phyloP scores from a whole-genome alignment of 2,797 vertebrate genomes.

The Phoeniculus purpureus region DNA sequence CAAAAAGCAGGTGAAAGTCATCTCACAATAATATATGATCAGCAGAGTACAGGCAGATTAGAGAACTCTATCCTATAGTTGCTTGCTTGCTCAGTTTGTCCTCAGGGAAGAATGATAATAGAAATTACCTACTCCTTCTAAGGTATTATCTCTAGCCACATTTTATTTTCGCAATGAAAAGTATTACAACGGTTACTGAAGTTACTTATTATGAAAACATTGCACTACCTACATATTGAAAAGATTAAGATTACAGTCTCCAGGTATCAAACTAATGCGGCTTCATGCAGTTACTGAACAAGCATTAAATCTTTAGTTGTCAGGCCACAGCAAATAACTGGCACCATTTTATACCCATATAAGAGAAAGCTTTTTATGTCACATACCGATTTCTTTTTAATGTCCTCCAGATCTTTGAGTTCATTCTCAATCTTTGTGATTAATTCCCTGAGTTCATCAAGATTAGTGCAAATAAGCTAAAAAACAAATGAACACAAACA shows the following conservation, averaged over 20 bases:
- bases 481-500: constrained; percentile 77
- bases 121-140: background rate
- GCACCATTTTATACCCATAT: constrained; percentile 63
- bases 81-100: background rate
- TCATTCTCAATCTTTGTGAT: constrained; percentile 96
- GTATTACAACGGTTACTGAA: background rate
- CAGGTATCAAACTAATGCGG: constrained; percentile 13
- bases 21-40: background rate
- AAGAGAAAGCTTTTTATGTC: constrained; percentile 74
- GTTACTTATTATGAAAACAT: constrained; percentile 9
- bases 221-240: constrained; percentile 6
- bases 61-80: background rate
- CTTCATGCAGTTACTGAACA: constrained; percentile 56
- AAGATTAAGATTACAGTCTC: constrained; percentile 42
- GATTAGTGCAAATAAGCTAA: constrained; percentile 96
- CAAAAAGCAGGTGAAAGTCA: background rate
- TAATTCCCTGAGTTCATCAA: constrained; percentile 93
- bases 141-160: background rate
- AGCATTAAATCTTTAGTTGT: constrained; percentile 6
- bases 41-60: background rate
- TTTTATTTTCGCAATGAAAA: constrained; percentile 10
- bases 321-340: constrained; percentile 60
- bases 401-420: constrained; percentile 92
- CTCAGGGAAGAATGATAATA: background rate
- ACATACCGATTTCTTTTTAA: constrained; percentile 96